Evolutionary conservation across 92 coral and sea anemone species (phyloP).

Genomic region (Bergia puertoricense): DNA sequence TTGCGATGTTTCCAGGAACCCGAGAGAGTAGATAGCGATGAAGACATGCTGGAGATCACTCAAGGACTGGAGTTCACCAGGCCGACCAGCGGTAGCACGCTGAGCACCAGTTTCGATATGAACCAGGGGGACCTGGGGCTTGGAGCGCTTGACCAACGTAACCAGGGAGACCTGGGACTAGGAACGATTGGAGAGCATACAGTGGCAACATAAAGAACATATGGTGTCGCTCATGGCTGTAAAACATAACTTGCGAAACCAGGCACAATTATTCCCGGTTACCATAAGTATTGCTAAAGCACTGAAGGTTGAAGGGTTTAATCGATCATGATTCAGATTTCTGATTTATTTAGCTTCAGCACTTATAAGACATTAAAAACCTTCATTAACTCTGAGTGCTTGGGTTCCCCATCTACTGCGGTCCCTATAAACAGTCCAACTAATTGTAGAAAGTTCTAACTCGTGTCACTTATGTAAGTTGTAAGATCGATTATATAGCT

Average conservation of each 20-base stretch:
- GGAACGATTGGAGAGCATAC: constrained; percentile 59
- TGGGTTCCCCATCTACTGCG: too few species aligned
- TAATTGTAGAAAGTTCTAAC: too few species aligned
- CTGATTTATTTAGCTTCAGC: too few species aligned
- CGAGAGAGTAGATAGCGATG: constrained; percentile 63
- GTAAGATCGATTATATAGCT: too few species aligned
- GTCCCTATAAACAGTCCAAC: too few species aligned
- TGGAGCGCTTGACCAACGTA: constrained; percentile 62
- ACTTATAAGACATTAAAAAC: too few species aligned
- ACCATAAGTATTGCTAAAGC: too few species aligned
- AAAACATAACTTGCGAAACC: not conserved
- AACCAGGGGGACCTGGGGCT: constrained; percentile 94
- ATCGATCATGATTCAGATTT: too few species aligned
- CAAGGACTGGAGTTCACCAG: constrained; percentile 67
- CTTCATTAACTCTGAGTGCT: too few species aligned
- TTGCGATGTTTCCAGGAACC: constrained; percentile 46
- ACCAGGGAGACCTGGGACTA: constrained; percentile 93
- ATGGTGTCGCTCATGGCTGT: not conserved
- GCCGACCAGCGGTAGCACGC: constrained; percentile 68
- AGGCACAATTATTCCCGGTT: too few species aligned
- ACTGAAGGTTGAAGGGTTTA: too few species aligned
- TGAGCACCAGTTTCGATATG: constrained; percentile 54
- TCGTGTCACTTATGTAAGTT: too few species aligned
- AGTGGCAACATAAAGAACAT: constrained; percentile 7
- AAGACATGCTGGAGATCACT: constrained; percentile 72